Conservation (phyloP, 2,113 vertebrate genomes). For the Syrmaticus mikado region DNA sequence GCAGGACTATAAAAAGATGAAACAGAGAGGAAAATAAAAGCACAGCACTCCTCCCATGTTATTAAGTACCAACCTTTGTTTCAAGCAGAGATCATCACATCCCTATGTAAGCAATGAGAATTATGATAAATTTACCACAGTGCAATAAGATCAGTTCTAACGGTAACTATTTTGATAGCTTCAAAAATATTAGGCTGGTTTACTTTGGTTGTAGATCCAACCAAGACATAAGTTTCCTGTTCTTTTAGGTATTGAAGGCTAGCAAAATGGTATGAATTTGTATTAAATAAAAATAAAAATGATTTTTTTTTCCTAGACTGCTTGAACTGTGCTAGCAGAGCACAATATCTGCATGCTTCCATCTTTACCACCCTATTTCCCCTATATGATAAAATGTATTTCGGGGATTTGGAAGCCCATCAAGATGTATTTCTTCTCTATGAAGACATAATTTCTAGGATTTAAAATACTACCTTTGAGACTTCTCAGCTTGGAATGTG, state of each 20-base stretch:
- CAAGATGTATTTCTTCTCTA: not conserved
- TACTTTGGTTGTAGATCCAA: not conserved
- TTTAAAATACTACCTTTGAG: not conserved
- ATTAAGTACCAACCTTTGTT: not conserved
- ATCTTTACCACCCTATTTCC: not conserved
- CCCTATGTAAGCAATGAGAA: not conserved
- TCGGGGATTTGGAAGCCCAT: not conserved
- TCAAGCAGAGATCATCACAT: conserved; percentile 8
- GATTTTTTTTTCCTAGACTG: not conserved
- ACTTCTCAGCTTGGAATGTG: not conserved
- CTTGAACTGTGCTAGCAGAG: not conserved
- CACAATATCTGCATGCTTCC: not conserved
- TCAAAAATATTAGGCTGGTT: not conserved
- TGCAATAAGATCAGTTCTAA: not conserved
- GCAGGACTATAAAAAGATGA: not conserved
- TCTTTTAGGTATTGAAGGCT: not conserved
- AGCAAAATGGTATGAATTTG: not conserved
- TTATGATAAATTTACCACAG: not conserved
- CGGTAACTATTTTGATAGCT: not conserved
- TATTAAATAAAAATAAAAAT: not conserved
- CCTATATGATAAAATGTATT: not conserved
- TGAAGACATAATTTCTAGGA: not conserved
- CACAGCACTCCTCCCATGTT: not conserved
- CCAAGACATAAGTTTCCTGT: not conserved
- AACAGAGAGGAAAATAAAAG: not conserved